Evolutionary conservation across 2,888 invertebrate genomes (phyloP), one percentile per base, ranked within the genome.

Genomic region (Dicranocentrus wangi): DNA sequence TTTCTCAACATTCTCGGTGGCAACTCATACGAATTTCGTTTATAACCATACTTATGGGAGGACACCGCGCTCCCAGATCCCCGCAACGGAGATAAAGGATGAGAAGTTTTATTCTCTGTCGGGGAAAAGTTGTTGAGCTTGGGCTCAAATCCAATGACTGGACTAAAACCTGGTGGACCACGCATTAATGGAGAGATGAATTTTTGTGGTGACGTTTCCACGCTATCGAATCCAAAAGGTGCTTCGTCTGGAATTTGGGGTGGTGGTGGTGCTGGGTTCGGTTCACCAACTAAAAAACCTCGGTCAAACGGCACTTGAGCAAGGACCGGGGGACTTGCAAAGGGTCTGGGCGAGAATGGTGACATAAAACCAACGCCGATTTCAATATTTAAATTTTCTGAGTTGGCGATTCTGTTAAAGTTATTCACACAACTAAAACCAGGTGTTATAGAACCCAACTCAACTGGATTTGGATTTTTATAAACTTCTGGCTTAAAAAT

Each of bases 1-100:
- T 76, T 76, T 61, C 60, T 61, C n/a, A 70, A 15, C 76, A 76
- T 76, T 61, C 77, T 21, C 7, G 77, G 77, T n/a, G 77, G 77
- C 7, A 77, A 47, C 28, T 77, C 77, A 23, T 70, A 77, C 0
- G 77, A 60, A n/a, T 70, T 77, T 43, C 77, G 19, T 63, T 70
- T 77, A 23, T 25, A 70, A 7, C 25, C 19, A 23, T 42, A 23
- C 39, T 77, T 70, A 0, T 43, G 2, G 2, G 32, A 1, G 47
- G 19, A 60, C 8, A n/a, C n/a, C n/a, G n/a, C n/a, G n/a, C n/a
- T n/a, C n/a, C 76, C 66, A 43, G 25, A 8, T 3, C 47, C 47
- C 1, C 32, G n/a, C 17, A 3, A 25, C 15, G 66, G 75, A 3
- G 75, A 75, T n/a, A 47, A 13, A n/a, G 51, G 51, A 15, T 71